These are phyloP conservation scores for Scleropages formosus DNA, from an alignment of 2,797 vertebrate genomes.

Conservation along the genomic window DNA sequence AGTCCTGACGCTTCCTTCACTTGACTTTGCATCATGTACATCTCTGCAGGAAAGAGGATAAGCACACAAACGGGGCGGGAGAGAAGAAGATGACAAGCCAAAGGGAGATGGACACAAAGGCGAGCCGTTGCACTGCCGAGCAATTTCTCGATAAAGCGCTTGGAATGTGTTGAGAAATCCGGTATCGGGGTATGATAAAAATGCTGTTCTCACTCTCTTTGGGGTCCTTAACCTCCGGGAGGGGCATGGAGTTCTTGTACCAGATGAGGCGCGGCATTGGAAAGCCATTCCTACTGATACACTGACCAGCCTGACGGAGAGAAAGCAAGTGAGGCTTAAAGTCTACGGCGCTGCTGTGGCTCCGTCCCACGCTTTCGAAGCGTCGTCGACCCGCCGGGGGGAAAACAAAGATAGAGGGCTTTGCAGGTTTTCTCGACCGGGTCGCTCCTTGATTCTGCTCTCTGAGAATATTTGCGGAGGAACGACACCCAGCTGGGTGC, in stretches of 20 bases:
- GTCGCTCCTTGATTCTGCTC: no score
- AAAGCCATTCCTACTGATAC: conserved; percentile 72
- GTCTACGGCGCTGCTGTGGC: background rate
- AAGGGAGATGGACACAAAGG: background rate
- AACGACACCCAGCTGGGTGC: no score
- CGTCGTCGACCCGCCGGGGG: no score
- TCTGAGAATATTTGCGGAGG: no score
- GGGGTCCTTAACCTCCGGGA: conserved; percentile 65
- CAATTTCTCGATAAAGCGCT: no score
- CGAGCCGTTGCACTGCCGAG: no score
- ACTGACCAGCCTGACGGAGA: conserved; percentile 71
- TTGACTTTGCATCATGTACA: conserved; percentile 66
- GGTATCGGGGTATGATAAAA: background rate
- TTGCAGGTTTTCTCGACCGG: no score
- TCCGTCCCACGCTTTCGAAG: background rate
- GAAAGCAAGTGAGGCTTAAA: conserved; percentile 16
- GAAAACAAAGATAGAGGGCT: no score
- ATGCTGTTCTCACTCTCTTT: conserved; percentile 59
- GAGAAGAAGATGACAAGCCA: background rate
- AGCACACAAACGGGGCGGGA: background rate
- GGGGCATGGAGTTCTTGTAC: conserved; percentile 71
- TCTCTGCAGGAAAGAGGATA: conserved; percentile 56
- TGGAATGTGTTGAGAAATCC: background rate
- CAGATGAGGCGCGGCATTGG: conserved; percentile 77
- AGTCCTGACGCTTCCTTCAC: conserved; percentile 81